These are phyloP conservation scores for Drosophila willistoni DNA, from an alignment of 1,140 invertebrate species.

Conservation along the genomic window DNA sequence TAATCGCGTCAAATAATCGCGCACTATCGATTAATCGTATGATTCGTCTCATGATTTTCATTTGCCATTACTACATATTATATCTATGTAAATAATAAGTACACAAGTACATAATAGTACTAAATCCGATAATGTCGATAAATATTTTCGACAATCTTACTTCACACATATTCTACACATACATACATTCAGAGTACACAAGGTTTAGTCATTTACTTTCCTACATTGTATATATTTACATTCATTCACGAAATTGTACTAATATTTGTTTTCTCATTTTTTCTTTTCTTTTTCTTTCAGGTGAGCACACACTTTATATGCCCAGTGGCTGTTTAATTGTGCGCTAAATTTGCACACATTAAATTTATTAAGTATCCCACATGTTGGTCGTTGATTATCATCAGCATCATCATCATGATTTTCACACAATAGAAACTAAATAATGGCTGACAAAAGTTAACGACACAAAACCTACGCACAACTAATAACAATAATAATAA, in stretches of 20 bases:
- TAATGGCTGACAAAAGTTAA: conserved; percentile 48
- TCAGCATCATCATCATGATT: conserved; percentile 52
- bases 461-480: conserved; percentile 45
- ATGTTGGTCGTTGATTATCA: conserved; percentile 54
- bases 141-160: too few species aligned
- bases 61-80: too few species aligned
- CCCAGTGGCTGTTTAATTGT: conserved; percentile 56
- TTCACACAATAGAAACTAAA: conserved; percentile 32
- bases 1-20: too few species aligned
- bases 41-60: too few species aligned
- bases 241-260: not conserved
- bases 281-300: conserved; percentile 39
- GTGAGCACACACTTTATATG: conserved; percentile 35
- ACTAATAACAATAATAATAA: conserved; percentile 11
- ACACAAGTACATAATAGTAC: too few species aligned
- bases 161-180: too few species aligned
- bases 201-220: not conserved
- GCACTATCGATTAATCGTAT: too few species aligned
- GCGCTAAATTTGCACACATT: conserved; percentile 64
- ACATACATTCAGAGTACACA: not conserved
- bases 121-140: too few species aligned
- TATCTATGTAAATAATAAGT: too few species aligned
- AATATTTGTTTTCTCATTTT: conserved; percentile 19
- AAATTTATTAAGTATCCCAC: conserved; percentile 66
- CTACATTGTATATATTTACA: not conserved